These are phyloP conservation scores for Pseudococcus longispinus DNA, from an alignment of 2,888 invertebrate species.

Conservation along the genomic window DNA sequence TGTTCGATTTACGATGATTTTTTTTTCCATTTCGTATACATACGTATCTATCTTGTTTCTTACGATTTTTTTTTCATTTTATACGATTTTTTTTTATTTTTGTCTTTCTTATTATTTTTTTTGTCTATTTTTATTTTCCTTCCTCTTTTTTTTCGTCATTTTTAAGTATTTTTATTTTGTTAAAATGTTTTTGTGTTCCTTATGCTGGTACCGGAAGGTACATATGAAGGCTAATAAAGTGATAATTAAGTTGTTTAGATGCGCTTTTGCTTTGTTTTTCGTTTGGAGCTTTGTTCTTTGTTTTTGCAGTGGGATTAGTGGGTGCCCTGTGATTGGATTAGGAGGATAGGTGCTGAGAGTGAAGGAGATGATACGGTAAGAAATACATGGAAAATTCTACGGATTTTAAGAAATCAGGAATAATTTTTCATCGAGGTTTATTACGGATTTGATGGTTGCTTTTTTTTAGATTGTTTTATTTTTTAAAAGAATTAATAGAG, in stretches of 20 bases:
- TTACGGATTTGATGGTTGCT: not conserved
- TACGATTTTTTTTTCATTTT: constrained; percentile 7
- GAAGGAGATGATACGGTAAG: no score
- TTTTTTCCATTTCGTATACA: constrained; percentile 3
- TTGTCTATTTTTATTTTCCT: constrained; percentile 5
- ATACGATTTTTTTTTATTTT: constrained; percentile 26
- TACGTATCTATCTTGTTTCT: not conserved
- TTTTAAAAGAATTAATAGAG: not conserved
- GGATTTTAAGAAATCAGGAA: not conserved
- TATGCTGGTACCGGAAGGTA: not conserved
- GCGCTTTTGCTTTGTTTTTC: constrained; percentile 19
- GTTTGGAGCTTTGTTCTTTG: not conserved
- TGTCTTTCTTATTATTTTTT: constrained; percentile 30
- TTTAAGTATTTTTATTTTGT: constrained; percentile 46
- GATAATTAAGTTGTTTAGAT: constrained; percentile 40
- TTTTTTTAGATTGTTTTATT: not conserved
- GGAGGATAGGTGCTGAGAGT: not conserved
- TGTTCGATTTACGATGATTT: constrained; percentile 36
- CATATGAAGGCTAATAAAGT: constrained; percentile 23
- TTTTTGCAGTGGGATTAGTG: not conserved
- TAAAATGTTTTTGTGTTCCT: constrained; percentile 34
- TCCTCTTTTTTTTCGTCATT: constrained; percentile 22
- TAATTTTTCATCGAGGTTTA: no score
- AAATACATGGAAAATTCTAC: not conserved
- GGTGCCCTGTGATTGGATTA: not conserved